A percentile compares a stretch with the other conserved stretches of the same genome.
phyloP scores from a whole-genome alignment of 1,140 invertebrate genomes.

The Drosophila rhopaloa region DNA sequence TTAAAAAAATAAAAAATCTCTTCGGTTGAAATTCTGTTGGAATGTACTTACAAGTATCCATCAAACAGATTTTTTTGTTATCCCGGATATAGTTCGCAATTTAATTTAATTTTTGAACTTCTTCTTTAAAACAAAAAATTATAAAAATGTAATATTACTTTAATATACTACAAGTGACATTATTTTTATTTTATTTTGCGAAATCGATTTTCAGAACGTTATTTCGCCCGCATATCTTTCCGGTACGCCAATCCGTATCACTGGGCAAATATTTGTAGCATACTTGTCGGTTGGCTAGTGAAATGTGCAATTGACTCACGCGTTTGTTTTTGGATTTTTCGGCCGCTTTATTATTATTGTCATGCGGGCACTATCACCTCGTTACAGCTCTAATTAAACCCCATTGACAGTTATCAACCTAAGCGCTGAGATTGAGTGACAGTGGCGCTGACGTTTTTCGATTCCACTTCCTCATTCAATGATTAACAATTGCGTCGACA shows the following conservation, averaged over 20 bases:
- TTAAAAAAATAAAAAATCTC: too few species aligned
- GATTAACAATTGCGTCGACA: conserved; percentile 5
- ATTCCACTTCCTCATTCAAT: neutral
- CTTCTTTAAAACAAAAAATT: too few species aligned
- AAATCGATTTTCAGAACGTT: conserved; percentile 15
- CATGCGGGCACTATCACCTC: conserved; percentile 49
- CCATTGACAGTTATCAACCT: conserved; percentile 53
- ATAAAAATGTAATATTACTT: too few species aligned
- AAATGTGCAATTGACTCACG: conserved; percentile 33
- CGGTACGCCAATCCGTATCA: conserved; percentile 9
- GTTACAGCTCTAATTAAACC: conserved; percentile 69
- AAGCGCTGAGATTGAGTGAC: conserved; percentile 45
- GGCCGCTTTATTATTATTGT: conserved; percentile 46
- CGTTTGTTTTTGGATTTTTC: conserved; percentile 22
- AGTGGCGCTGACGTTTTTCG: conserved; percentile 30
- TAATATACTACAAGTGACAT: too few species aligned
- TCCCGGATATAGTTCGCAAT: too few species aligned
- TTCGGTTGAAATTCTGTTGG: too few species aligned
- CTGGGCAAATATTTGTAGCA: conserved; percentile 71
- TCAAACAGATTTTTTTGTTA: too few species aligned
- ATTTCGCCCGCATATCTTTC: conserved; percentile 15
- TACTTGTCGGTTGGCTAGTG: conserved; percentile 28
- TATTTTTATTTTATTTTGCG: neutral
- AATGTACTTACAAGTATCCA: too few species aligned
- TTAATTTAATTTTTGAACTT: too few species aligned